Conservation (phyloP, 35 echinoderm and acorn worm genomes). For the Ptychodera flava region DNA sequence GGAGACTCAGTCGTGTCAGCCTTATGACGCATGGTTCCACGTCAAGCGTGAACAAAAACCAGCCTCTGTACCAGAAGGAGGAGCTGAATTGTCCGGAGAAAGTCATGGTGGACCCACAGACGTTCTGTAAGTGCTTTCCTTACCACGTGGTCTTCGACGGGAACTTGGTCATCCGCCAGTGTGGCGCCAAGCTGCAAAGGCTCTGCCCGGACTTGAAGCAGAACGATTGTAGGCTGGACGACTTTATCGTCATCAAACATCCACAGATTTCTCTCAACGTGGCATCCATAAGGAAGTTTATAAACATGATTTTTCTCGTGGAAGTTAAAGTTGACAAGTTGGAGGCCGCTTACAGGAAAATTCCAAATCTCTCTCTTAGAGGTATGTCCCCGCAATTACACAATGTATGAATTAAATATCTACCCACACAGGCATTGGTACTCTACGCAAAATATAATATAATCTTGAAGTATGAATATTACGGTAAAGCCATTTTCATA, state of each 20-base stretch:
- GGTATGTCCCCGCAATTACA: constrained; percentile 20
- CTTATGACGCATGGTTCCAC: no score
- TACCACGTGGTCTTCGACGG: constrained; percentile 84
- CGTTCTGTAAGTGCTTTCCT: constrained; percentile 56
- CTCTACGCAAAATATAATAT: not conserved
- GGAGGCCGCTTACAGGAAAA: not conserved
- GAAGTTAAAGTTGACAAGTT: constrained; percentile 29
- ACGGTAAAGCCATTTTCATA: not conserved
- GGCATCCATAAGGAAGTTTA: constrained; percentile 49
- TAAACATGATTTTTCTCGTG: constrained; percentile 77
- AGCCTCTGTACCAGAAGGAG: no score
- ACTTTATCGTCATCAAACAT: constrained; percentile 56
- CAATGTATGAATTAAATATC: not conserved
- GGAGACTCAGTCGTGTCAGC: no score
- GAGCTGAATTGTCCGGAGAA: not conserved
- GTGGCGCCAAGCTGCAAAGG: constrained; percentile 29
- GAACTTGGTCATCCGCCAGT: constrained; percentile 41
- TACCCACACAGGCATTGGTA: not conserved
- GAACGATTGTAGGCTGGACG: constrained; percentile 26
- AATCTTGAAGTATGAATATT: not conserved
- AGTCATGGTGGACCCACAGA: constrained; percentile 33
- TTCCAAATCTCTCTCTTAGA: constrained; percentile 36
- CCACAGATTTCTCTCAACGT: constrained; percentile 55
- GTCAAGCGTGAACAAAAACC: no score
- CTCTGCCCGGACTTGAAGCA: constrained; percentile 37